Evolutionary conservation across 2,797 vertebrate genomes (phyloP).

Genomic region (Sebastes hubbsi): DNA sequence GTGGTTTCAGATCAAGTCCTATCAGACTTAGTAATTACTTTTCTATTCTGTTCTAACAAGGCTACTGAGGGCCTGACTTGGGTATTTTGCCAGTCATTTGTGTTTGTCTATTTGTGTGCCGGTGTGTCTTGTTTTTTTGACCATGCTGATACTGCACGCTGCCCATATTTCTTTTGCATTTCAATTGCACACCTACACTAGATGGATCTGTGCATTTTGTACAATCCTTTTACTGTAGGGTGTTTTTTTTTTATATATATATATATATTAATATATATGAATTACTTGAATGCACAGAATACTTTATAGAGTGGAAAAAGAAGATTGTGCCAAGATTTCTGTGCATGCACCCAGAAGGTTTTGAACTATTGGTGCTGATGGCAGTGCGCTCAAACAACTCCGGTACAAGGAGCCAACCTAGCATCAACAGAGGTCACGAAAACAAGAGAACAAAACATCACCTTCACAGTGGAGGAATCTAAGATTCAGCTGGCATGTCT

Average conservation of each 20-base stretch:
- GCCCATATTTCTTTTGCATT: constrained; percentile 13
- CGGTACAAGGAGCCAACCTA: constrained; percentile 24
- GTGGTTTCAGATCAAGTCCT: constrained; percentile 17
- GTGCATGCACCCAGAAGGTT: constrained; percentile 9
- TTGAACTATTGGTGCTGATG: constrained; percentile 31
- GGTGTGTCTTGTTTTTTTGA: constrained; percentile 36
- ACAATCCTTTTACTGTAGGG: not conserved
- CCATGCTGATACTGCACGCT: constrained; percentile 6
- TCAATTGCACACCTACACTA: constrained; percentile 17
- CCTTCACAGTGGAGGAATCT: constrained; percentile 53
- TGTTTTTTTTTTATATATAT: constrained; percentile 8
- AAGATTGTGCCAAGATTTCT: constrained; percentile 1
- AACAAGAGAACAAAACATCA: constrained; percentile 59
- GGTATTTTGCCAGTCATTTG: constrained; percentile 8
- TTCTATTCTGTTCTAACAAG: constrained; percentile 3
- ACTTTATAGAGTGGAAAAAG: not conserved
- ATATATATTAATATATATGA: not conserved
- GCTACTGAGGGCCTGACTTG: not conserved
- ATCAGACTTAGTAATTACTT: constrained; percentile 44
- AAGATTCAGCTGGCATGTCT: constrained; percentile 38
- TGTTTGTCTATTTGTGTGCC: constrained; percentile 3
- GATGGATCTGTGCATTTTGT: constrained; percentile 3
- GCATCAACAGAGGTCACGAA: constrained; percentile 47
- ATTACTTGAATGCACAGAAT: not conserved
- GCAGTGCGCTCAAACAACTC: constrained; percentile 39